Evolutionary conservation across 2,888 invertebrate species (phyloP).

Genomic region (Eremobia ochroleuca): DNA sequence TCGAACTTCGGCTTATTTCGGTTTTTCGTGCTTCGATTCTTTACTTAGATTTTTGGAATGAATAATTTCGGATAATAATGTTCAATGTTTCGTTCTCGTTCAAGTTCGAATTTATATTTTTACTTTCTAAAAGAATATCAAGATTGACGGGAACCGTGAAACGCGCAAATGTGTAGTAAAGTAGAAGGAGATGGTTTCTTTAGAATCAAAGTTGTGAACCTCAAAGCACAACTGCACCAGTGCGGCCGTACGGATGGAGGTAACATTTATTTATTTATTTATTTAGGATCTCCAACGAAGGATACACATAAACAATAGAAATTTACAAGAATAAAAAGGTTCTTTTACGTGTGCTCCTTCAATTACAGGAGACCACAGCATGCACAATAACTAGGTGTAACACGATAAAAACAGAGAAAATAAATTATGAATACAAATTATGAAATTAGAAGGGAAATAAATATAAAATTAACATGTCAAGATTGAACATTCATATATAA

Average conservation of each 20-base stretch:
- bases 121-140: not conserved
- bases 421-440: no score
- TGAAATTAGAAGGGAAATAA: no score
- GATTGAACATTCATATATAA: no score
- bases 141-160: not conserved
- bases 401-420: no score
- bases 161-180: not conserved
- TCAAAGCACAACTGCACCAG: not conserved
- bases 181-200: not conserved
- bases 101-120: not conserved
- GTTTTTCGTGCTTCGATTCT: not conserved
- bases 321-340: no score
- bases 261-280: no score
- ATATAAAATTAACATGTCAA: no score
- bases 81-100: not conserved
- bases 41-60: not conserved
- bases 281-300: no score
- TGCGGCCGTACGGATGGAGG: not conserved
- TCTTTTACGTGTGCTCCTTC: no score
- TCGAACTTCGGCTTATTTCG: not conserved
- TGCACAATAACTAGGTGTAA: no score
- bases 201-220: not conserved
- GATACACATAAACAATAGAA: no score
- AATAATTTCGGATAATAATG: not conserved
- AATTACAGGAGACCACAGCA: no score